Evolutionary conservation across 92 coral and sea anemone genomes (phyloP).

Genomic region (Ricordea florida): DNA sequence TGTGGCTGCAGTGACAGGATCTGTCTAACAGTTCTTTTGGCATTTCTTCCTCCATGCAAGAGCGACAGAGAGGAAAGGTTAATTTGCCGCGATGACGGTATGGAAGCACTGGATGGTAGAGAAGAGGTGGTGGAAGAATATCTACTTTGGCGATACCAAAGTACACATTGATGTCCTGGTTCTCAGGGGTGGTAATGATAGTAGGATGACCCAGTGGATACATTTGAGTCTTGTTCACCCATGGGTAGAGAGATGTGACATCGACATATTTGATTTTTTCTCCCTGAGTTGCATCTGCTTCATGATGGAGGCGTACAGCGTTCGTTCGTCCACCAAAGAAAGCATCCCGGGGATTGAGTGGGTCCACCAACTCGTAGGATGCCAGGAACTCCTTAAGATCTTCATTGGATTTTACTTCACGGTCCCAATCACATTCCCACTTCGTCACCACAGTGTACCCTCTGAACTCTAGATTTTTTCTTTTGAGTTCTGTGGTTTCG

Average conservation of each 20-base stretch:
- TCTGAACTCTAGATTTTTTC: not conserved
- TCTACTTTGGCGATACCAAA: not conserved
- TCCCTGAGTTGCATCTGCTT: not conserved
- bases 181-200: not conserved
- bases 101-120: not conserved
- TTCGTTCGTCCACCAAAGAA: not conserved
- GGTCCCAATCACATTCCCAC: not conserved
- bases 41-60: not conserved
- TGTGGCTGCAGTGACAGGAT: not conserved
- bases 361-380: not conserved
- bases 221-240: not conserved
- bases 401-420: fast-evolving
- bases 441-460: not conserved
- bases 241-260: not conserved
- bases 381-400: not conserved
- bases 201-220: not conserved
- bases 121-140: not conserved
- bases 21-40: not conserved
- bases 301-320: fast-evolving
- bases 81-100: not conserved
- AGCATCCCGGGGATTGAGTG: not conserved
- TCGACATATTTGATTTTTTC: not conserved
- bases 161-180: not conserved
- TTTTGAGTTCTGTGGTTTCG: not conserved
- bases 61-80: not conserved